Evolutionary conservation across 2,113 vertebrate genomes (phyloP).

Genomic region (Daphoenositta chrysoptera): DNA sequence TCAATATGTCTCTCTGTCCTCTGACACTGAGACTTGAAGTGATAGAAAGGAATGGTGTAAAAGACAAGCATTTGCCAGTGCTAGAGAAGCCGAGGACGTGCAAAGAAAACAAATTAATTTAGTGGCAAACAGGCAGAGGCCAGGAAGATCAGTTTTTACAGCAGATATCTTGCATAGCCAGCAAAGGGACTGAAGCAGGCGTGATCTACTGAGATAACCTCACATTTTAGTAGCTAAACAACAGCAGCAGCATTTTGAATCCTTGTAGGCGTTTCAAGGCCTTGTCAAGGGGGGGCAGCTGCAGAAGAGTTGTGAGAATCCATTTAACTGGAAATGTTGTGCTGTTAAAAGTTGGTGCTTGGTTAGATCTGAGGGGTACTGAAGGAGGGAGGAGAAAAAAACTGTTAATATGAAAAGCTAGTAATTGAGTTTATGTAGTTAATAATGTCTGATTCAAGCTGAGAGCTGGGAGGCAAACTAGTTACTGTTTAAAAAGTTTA

Average conservation of each 20-base stretch:
- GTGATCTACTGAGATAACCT: slow-evolving; percentile 19
- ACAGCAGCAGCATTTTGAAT: background rate
- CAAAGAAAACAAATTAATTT: slow-evolving; percentile 51
- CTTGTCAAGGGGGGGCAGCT: background rate
- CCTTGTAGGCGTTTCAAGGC: background rate
- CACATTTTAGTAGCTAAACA: slow-evolving; percentile 10
- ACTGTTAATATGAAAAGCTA: background rate
- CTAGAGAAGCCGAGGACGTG: slow-evolving; percentile 36
- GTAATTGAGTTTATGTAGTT: background rate
- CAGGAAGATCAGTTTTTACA: background rate
- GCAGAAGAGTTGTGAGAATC: background rate
- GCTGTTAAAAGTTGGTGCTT: background rate
- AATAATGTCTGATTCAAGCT: background rate
- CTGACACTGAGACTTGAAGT: background rate
- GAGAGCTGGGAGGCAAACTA: background rate
- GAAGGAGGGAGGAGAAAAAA: background rate
- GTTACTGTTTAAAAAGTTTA: background rate
- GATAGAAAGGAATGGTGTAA: slow-evolving; percentile 1
- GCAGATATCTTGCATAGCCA: background rate
- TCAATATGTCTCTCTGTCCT: background rate
- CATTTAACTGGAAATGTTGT: rapidly evolving
- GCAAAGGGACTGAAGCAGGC: background rate
- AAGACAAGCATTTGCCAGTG: background rate
- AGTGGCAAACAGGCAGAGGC: slow-evolving; percentile 13
- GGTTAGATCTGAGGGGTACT: background rate